Conservation (phyloP, 2,113 vertebrate species). For the Cochlearius cochlearius region DNA sequence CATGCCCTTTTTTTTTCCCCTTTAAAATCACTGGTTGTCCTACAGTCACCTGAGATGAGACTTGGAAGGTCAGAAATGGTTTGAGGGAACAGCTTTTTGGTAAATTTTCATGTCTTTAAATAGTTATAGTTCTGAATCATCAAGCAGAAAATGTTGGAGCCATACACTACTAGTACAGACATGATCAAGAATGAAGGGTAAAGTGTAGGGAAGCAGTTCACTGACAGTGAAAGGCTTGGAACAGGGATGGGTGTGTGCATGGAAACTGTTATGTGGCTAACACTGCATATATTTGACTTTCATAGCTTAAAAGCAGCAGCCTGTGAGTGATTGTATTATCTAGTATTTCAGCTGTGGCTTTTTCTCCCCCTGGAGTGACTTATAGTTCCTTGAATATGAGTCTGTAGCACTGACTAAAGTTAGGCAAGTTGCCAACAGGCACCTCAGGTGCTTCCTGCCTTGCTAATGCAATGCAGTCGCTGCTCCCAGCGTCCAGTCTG, state of each 20-base stretch:
- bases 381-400: not conserved
- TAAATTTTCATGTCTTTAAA: not conserved
- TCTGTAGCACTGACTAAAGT: not conserved
- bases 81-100: not conserved
- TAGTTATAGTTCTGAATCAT: not conserved
- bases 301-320: not conserved
- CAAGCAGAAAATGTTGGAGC: not conserved
- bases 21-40: not conserved
- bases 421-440: not conserved
- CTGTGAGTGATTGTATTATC: not conserved
- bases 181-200: not conserved
- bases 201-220: not conserved
- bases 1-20: not conserved
- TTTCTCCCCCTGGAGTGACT: not conserved
- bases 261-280: not conserved
- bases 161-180: not conserved
- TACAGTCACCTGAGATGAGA: not conserved
- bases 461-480: rapidly evolving
- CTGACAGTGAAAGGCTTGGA: not conserved
- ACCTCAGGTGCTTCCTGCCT: not conserved
- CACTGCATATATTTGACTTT: not conserved
- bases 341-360: not conserved
- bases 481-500: not conserved
- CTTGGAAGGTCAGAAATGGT: not conserved
- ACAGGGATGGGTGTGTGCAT: not conserved